phyloP scores from a whole-genome alignment of 2,113 vertebrate genomes.

The Nycticebus coucang region DNA sequence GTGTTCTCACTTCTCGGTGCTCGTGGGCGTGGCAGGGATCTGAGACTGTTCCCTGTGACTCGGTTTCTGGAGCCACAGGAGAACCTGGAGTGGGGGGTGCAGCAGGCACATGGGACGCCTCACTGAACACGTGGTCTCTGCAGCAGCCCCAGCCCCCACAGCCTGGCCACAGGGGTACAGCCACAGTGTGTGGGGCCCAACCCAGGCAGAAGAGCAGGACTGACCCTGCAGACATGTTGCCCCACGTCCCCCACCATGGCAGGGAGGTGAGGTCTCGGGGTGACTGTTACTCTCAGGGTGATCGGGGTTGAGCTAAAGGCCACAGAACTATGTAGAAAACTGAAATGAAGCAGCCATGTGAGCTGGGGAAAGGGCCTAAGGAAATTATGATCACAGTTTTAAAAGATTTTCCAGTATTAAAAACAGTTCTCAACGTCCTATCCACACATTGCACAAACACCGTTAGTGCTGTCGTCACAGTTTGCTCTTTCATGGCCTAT shows the following conservation, averaged over 20 bases:
- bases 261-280: too few relatives aligned
- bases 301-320: neutral
- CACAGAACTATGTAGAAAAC: fast-evolving
- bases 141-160: fast-evolving
- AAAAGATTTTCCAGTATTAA: slow-evolving; percentile 65
- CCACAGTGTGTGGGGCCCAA: fast-evolving
- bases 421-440: neutral
- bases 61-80: neutral
- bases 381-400: slow-evolving; percentile 60
- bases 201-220: fast-evolving
- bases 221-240: fast-evolving
- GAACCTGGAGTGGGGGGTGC: neutral
- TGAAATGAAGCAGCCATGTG: fast-evolving
- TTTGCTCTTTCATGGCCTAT: neutral
- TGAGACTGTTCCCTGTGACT: fast-evolving
- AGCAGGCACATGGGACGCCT: fast-evolving
- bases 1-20: slow-evolving; percentile 35
- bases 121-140: fast-evolving
- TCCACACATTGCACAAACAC: neutral
- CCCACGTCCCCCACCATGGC: fast-evolving
- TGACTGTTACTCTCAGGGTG: neutral
- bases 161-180: fast-evolving
- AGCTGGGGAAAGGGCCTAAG: neutral
- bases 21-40: fast-evolving
- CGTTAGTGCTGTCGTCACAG: neutral